These are phyloP conservation scores for Sebastes miniatus DNA, from an alignment of 2,797 vertebrate genomes.

Conservation along the genomic window DNA sequence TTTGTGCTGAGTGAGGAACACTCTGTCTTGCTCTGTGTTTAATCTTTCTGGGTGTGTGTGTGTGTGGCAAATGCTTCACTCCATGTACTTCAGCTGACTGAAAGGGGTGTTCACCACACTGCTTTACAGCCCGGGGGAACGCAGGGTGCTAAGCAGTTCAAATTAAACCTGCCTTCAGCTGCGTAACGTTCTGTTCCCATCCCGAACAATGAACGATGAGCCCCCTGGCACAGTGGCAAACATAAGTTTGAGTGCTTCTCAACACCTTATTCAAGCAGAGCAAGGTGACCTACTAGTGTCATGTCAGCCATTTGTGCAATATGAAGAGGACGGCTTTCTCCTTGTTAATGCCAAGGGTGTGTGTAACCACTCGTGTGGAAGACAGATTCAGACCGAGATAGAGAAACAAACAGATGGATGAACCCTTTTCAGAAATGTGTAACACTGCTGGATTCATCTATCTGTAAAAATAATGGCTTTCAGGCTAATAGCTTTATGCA, in stretches of 20 bases:
- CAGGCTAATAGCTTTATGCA: background rate
- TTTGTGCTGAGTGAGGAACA: conserved; percentile 50
- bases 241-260: conserved; percentile 48
- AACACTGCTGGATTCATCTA: background rate
- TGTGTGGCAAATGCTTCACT: conserved; percentile 8
- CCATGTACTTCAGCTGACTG: conserved; percentile 13
- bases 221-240: conserved; percentile 46
- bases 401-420: background rate
- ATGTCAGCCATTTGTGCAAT: conserved; percentile 45
- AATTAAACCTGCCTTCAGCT: conserved; percentile 62
- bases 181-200: conserved; percentile 68
- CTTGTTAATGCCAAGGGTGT: background rate
- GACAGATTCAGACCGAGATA: background rate
- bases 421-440: background rate
- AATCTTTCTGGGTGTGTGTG: conserved; percentile 11
- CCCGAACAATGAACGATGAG: conserved; percentile 31
- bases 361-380: background rate
- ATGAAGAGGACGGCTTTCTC: conserved; percentile 10
- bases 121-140: conserved; percentile 59
- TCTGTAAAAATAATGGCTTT: background rate
- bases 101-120: conserved; percentile 39
- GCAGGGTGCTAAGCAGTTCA: conserved; percentile 51
- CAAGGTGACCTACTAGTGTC: conserved; percentile 65
- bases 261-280: conserved; percentile 43
- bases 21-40: conserved; percentile 38